Conservation (phyloP, 2,113 vertebrate genomes). For the Pygoscelis adeliae region DNA sequence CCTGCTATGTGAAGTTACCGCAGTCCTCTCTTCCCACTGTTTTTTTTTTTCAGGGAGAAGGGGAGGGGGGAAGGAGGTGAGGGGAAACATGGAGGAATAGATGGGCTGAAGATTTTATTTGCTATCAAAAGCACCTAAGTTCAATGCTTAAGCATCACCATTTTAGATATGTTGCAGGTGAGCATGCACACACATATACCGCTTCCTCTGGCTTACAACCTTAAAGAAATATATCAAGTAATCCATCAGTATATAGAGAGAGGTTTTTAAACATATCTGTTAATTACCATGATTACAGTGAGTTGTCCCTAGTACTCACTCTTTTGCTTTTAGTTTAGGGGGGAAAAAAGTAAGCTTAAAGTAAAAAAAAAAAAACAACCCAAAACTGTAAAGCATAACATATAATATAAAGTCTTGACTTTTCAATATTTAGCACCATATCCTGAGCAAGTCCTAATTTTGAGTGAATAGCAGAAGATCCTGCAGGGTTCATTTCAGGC, state of each 20-base stretch:
- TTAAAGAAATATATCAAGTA: neutral
- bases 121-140: neutral
- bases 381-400: neutral
- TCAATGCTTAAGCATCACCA: neutral
- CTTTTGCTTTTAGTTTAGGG: neutral
- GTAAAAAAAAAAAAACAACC: too few species aligned
- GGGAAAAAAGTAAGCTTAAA: neutral
- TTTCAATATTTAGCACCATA: neutral
- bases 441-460: neutral
- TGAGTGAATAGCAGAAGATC: neutral
- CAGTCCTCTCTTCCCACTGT: neutral
- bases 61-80: neutral
- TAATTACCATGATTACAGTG: neutral
- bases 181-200: neutral
- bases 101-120: neutral
- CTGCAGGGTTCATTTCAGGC: conserved; percentile 48
- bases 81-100: fast-evolving
- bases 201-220: neutral
- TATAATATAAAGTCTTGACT: neutral
- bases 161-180: neutral
- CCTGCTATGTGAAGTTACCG: neutral
- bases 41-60: neutral
- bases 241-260: neutral
- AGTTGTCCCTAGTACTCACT: neutral
- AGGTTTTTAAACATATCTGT: neutral